A percentile compares a stretch with the other conserved stretches of the same genome.
Evolutionary conservation across 2,888 invertebrate genomes (phyloP).

Genomic region (Harpagoxenus sublaevis): DNA sequence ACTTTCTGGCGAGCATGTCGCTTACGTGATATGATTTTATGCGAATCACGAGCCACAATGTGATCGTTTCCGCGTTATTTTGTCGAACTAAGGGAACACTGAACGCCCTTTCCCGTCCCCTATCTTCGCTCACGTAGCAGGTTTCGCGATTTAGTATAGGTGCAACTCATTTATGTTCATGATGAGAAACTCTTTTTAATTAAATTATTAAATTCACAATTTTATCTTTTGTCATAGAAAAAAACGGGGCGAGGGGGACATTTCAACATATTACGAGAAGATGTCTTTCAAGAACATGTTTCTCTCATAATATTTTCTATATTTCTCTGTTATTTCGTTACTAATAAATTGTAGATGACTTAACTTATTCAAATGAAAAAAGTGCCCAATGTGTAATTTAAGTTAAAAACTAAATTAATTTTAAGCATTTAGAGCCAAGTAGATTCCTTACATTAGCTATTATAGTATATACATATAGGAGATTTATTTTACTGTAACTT

Average conservation of each 20-base stretch:
- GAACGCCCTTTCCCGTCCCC: not conserved
- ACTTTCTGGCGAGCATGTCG: not conserved
- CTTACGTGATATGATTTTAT: not conserved
- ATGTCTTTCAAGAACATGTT: not conserved
- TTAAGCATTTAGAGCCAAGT: too few relatives aligned
- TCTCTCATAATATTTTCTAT: not conserved
- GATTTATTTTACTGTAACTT: too few relatives aligned
- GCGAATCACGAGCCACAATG: not conserved
- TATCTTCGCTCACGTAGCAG: constrained; percentile 25
- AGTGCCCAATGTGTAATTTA: not conserved
- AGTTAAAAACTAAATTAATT: too few relatives aligned
- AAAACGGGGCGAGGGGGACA: not conserved
- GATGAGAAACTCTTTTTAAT: not conserved
- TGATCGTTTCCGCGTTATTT: constrained; percentile 19
- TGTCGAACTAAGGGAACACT: constrained; percentile 66
- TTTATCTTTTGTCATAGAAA: not conserved
- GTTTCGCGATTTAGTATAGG: constrained; percentile 6
- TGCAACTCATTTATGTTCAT: not conserved
- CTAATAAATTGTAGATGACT: not conserved
- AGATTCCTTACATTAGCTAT: too few relatives aligned
- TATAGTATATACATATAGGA: too few relatives aligned
- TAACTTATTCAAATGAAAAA: not conserved
- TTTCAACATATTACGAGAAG: not conserved
- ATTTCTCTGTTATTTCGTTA: not conserved
- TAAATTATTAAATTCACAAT: not conserved